These are phyloP conservation scores for Ennomos fuscantarius DNA, from an alignment of 2,888 invertebrate genomes.

Conservation along the genomic window DNA sequence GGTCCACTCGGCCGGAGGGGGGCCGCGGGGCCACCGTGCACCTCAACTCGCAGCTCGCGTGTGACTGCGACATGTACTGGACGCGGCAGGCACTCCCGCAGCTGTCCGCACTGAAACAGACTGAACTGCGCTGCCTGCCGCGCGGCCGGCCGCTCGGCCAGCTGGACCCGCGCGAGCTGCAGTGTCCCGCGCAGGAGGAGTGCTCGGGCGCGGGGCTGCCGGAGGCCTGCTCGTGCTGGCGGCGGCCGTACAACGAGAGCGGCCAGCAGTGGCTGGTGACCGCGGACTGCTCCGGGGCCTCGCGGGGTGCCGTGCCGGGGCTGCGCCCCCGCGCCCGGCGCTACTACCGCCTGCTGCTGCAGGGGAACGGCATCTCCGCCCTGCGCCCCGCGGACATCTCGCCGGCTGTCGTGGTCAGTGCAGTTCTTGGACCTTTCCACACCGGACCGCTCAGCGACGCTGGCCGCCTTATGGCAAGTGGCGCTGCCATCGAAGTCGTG, in stretches of 20 bases:
- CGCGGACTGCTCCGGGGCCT: slow-evolving; percentile 22
- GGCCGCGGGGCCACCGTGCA: slow-evolving; percentile 1
- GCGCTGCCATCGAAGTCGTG: no score
- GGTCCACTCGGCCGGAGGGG: neutral
- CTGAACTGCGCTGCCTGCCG: no score
- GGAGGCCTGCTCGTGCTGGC: slow-evolving; percentile 16
- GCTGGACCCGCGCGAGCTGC: slow-evolving; percentile 25
- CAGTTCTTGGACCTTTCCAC: no score
- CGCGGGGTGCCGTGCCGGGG: slow-evolving; percentile 21
- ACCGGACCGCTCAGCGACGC: no score
- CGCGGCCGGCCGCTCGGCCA: no score
- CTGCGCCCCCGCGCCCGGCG: slow-evolving; percentile 19
- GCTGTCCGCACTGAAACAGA: neutral
- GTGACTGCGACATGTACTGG: slow-evolving; percentile 40
- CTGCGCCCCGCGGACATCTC: slow-evolving; percentile 30
- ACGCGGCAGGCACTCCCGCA: slow-evolving; percentile 15
- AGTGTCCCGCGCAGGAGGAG: slow-evolving; percentile 31
- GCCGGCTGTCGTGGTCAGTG: no score
- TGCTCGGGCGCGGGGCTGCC: slow-evolving; percentile 24
- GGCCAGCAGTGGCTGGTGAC: slow-evolving; percentile 35
- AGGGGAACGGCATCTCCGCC: slow-evolving; percentile 32
- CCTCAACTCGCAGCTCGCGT: slow-evolving; percentile 18
- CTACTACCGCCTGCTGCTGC: slow-evolving; percentile 35
- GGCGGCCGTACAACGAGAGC: neutral
- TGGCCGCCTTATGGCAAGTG: no score